Evolutionary conservation across 2,888 invertebrate species (phyloP).

Genomic region (Mesorhabditis spiculigera): DNA sequence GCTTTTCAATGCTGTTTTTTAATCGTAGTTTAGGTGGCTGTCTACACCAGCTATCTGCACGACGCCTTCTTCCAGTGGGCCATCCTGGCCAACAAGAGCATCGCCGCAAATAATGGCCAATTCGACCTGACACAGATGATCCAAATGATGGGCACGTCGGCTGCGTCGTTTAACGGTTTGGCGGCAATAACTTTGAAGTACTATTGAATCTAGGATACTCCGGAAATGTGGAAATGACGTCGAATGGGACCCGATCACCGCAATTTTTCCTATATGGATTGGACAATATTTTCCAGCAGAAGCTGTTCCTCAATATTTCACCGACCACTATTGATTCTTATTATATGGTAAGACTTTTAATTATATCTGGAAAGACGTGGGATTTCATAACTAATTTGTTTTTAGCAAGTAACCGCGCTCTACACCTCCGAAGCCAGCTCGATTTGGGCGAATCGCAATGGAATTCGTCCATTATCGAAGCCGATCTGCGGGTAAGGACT

Average conservation of each 20-base stretch:
- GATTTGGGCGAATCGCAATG: constrained; percentile 6
- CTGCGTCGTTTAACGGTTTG: neutral
- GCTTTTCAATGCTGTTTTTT: neutral
- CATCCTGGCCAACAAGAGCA: neutral
- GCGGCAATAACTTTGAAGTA: neutral
- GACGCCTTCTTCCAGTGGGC: constrained; percentile 1
- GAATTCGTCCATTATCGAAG: neutral
- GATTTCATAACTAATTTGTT: neutral
- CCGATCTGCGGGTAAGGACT: constrained; percentile 2
- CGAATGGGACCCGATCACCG: constrained; percentile 27
- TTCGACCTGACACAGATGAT: neutral
- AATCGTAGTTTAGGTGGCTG: neutral
- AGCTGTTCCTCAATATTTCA: constrained; percentile 21
- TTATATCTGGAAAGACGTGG: too few species aligned
- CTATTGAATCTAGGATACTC: constrained; percentile 23
- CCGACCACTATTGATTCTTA: constrained; percentile 1
- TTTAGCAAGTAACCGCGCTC: neutral
- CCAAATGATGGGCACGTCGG: neutral
- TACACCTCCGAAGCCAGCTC: neutral
- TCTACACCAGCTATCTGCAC: constrained; percentile 1
- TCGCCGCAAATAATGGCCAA: neutral
- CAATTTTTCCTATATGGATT: constrained; percentile 28
- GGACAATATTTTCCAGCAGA: constrained; percentile 23
- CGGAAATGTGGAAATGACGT: constrained; percentile 33
- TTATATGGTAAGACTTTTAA: neutral